phyloP scores from a whole-genome alignment of 92 coral and sea anemone species.

The Pocillopora grandis region DNA sequence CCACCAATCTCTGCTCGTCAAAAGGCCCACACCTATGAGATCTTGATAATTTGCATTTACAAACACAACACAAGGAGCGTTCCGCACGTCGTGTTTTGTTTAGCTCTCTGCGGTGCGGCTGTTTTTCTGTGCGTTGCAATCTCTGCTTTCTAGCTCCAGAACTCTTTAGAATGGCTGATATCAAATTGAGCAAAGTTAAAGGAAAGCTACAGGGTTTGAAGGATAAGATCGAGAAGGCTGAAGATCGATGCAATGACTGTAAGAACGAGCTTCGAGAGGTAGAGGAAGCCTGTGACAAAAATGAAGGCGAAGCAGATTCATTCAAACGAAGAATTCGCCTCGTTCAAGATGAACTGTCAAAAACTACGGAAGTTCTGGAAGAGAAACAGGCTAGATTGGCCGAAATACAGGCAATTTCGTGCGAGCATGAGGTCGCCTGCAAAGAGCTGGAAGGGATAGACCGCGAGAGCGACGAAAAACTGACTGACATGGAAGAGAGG shows the following conservation, averaged over 20 bases:
- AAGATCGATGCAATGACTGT: conserved; percentile 75
- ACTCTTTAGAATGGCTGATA: conserved; percentile 40
- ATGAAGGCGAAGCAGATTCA: conserved; percentile 75
- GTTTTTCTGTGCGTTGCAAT: not conserved
- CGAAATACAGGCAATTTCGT: conserved; percentile 28
- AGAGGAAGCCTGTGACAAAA: conserved; percentile 65
- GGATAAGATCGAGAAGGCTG: conserved; percentile 81
- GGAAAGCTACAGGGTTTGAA: conserved; percentile 70
- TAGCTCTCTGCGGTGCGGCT: conserved; percentile 3
- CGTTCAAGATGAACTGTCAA: conserved; percentile 51
- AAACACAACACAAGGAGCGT: conserved; percentile 20
- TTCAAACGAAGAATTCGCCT: conserved; percentile 75
- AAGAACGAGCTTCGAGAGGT: conserved; percentile 66
- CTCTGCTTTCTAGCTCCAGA: not conserved
- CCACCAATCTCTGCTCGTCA: conserved; percentile 37
- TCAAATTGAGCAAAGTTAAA: conserved; percentile 66
- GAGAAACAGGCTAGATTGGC: conserved; percentile 52
- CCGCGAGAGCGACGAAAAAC: conserved; percentile 76
- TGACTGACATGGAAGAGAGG: conserved; percentile 58
- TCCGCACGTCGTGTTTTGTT: conserved; percentile 2
- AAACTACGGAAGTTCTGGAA: conserved; percentile 40
- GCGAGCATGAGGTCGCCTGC: conserved; percentile 70
- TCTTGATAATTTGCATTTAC: conserved; percentile 39
- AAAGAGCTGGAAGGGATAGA: conserved; percentile 76
- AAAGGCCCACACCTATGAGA: conserved; percentile 35